Conservation (phyloP, 2,797 vertebrate species). For the Lagorchestes hirsutus region DNA sequence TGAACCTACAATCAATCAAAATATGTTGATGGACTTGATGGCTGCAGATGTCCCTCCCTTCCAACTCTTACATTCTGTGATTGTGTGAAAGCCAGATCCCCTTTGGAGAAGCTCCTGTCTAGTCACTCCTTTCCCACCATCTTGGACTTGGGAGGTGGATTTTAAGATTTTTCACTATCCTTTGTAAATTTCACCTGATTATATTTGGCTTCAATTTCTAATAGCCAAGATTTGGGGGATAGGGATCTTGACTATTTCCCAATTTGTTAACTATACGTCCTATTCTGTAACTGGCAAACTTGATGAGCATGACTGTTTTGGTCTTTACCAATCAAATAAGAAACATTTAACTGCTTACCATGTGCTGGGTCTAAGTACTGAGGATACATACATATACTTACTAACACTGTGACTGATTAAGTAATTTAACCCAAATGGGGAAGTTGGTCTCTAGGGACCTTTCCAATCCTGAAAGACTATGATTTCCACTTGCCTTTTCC, state of each 20-base stretch:
- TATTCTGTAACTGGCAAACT: too few species aligned
- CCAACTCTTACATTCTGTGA: neutral
- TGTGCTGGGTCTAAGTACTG: neutral
- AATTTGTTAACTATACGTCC: too few species aligned
- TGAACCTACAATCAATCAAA: neutral
- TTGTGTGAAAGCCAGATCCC: neutral
- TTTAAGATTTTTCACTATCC: neutral
- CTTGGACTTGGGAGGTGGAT: neutral
- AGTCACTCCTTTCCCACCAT: neutral
- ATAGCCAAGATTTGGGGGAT: too few species aligned
- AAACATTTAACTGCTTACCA: neutral
- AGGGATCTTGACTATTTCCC: too few species aligned
- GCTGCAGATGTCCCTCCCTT: neutral
- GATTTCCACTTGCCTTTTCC: too few species aligned
- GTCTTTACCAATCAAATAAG: neutral
- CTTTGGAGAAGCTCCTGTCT: neutral
- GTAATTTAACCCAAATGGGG: too few species aligned
- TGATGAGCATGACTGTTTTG: too few species aligned
- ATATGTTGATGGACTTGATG: neutral
- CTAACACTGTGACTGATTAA: too few species aligned
- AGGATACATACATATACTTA: neutral
- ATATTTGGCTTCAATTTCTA: too few species aligned
- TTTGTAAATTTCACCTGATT: too few species aligned
- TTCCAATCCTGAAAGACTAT: too few species aligned
- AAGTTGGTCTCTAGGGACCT: too few species aligned